These are phyloP conservation scores for Sclerurus mexicanus DNA, from an alignment of 2,113 vertebrate species.

Conservation along the genomic window DNA sequence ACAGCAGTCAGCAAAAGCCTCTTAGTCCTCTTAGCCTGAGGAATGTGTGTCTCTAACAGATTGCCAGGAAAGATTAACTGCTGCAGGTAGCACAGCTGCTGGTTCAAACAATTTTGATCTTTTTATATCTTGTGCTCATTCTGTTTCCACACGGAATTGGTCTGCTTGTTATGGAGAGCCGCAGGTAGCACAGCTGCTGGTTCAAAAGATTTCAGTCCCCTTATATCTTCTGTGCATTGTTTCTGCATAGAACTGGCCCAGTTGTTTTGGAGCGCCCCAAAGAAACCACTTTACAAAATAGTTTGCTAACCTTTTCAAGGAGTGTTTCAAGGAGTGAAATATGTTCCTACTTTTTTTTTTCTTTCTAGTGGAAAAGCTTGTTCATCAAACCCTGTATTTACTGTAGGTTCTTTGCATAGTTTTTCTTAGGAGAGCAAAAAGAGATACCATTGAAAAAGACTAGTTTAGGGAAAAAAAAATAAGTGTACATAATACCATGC, in stretches of 20 bases:
- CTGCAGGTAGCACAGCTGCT: slow-evolving; percentile 72
- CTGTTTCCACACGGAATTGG: slow-evolving; percentile 59
- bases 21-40: slow-evolving; percentile 63
- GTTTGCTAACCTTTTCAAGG: slow-evolving; percentile 71
- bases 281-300: slow-evolving; percentile 69
- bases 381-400: slow-evolving; percentile 56
- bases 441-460: neutral
- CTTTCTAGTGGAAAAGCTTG: slow-evolving; percentile 46
- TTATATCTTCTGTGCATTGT: slow-evolving; percentile 58
- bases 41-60: slow-evolving; percentile 69
- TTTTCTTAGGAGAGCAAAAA: neutral
- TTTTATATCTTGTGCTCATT: slow-evolving; percentile 71
- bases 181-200: slow-evolving; percentile 67
- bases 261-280: slow-evolving; percentile 67
- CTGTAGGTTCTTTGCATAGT: slow-evolving; percentile 27
- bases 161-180: slow-evolving; percentile 63
- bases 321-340: slow-evolving; percentile 73
- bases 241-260: slow-evolving; percentile 57
- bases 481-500: neutral
- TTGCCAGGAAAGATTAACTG: slow-evolving; percentile 77
- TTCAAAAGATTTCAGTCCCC: slow-evolving; percentile 55
- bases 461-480: neutral
- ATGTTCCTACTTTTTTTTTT: neutral
- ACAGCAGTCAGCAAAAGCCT: slow-evolving; percentile 73
- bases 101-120: slow-evolving; percentile 73